Conservation (phyloP, 2,888 invertebrate species). For the Homarus gammarus region DNA sequence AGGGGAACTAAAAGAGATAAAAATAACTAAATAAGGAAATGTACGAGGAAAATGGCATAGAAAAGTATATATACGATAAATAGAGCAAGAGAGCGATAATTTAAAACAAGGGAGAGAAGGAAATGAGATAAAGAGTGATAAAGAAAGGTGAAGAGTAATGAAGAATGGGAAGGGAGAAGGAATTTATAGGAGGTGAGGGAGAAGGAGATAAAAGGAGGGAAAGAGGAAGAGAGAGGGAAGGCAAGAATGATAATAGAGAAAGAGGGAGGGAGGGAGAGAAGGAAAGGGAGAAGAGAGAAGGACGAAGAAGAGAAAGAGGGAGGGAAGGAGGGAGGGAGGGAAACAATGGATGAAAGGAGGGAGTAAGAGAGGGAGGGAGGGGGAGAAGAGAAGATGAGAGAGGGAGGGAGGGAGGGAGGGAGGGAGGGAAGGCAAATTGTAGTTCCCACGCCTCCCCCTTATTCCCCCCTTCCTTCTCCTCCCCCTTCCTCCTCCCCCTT, state of each 20-base stretch:
- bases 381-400: background rate
- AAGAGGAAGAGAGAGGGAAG: background rate
- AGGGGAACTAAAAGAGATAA: too few relatives aligned
- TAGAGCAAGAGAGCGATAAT: too few relatives aligned
- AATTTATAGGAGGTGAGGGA: background rate
- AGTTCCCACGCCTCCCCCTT: constrained; percentile 16
- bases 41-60: too few relatives aligned
- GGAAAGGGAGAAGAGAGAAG: background rate
- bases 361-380: background rate
- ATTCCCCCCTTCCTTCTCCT: background rate
- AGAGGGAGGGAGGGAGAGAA: constrained; percentile 21
- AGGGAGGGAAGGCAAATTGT: background rate
- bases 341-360: background rate
- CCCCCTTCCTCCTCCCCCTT: background rate
- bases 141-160: background rate
- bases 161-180: background rate
- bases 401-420: background rate
- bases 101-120: too few relatives aligned
- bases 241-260: background rate
- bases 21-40: too few relatives aligned
- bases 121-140: background rate
- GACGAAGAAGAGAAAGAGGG: background rate
- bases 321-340: background rate
- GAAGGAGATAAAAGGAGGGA: background rate
- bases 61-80: too few relatives aligned